phyloP scores from a whole-genome alignment of 1,140 invertebrate genomes.

The Dendrolimus kikuchii region DNA sequence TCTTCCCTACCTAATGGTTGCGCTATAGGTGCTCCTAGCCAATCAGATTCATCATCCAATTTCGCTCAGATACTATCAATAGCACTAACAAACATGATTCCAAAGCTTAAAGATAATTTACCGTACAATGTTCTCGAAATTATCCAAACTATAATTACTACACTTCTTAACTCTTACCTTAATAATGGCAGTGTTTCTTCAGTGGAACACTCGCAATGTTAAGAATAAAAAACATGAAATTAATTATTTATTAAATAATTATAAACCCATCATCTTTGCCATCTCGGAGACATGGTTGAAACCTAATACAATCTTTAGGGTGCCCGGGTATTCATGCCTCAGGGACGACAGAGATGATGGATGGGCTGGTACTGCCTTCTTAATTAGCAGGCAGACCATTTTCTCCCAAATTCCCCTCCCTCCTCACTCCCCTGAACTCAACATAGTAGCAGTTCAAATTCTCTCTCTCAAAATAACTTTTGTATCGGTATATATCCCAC shows the following conservation, averaged over 20 bases:
- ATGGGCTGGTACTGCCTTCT: not conserved
- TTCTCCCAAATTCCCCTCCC: not conserved
- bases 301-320: not conserved
- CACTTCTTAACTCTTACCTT: too few relatives aligned
- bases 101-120: too few relatives aligned
- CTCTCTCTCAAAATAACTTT: not conserved
- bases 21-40: too few relatives aligned
- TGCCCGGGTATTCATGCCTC: not conserved
- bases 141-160: too few relatives aligned
- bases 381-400: not conserved
- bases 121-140: too few relatives aligned
- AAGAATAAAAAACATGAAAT: constrained; percentile 2
- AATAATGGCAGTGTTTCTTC: constrained; percentile 1
- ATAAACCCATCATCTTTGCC: constrained; percentile 2
- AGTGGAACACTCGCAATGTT: constrained; percentile 1
- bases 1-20: too few relatives aligned
- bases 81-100: too few relatives aligned
- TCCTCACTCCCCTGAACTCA: not conserved
- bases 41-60: too few relatives aligned
- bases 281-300: constrained; percentile 3
- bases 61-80: too few relatives aligned
- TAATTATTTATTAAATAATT: constrained; percentile 5
- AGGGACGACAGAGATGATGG: constrained; percentile 1
- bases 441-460: not conserved
- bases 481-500: constrained; percentile 1